Base-by-base conservation (phyloP, 2,888 invertebrate genomes). In the Xestia sexstrigata region DNA sequence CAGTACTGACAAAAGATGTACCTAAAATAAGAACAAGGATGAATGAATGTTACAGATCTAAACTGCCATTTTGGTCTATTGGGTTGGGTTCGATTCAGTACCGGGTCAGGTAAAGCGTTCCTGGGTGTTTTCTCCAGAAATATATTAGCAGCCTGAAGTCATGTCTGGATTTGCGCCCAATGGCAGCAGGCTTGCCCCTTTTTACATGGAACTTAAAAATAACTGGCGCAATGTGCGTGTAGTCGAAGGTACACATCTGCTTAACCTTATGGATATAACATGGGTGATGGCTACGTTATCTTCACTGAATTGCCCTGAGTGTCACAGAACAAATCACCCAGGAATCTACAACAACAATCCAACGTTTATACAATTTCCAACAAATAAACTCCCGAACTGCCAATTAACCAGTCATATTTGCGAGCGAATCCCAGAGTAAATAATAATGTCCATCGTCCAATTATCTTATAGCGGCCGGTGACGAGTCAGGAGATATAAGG, bases 401-500 rank as follows among this genome's bases (percentile, higher is more conserved):
- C 88, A 87, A 86, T 86, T 86, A 86, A 76, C 70, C 83, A 83
- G 78, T 81, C 77, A 85, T 87, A 87, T 87, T 87, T 85, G 78
- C 78, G 60, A 72, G 62, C 42, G 74, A 78, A 85, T 88, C 79
- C 73, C 76, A 75, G 71, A 78, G 81, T 87, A 86, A 87, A 88
- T 88, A 87, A 88, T 84, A 82, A 89, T 83, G 87, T 88, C 90
- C 87, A 87, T 83, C 81, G 85, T 88, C 88, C 90, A 91, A 91
- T 91, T 91, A 90, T 88, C 87, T 87, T 84, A 85, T 86, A 85
- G 81, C 87, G 84, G 87, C 85, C 86, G 83, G 87, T 88, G 88
- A 87, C 90, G 90, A 89, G 87, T 90, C 91, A 90, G 91, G 90
- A 91, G 92, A 92, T 93, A 91, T 92, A 92, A 92, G 94, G 95